Evolutionary conservation across 2,797 vertebrate species (phyloP).

Genomic region (Falco rusticolus): DNA sequence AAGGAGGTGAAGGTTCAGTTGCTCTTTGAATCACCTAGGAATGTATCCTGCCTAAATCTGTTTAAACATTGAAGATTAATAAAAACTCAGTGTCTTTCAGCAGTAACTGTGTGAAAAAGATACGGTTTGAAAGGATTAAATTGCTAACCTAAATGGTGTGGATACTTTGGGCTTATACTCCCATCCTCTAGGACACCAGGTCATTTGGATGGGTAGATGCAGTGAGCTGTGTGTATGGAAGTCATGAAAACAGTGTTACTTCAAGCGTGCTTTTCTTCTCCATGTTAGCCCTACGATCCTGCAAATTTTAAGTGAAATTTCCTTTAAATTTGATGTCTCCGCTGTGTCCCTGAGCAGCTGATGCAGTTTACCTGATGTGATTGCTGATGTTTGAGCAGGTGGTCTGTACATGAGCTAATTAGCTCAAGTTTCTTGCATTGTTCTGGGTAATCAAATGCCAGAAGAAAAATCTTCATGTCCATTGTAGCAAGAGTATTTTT

Average conservation of each 20-base stretch:
- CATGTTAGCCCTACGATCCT: neutral
- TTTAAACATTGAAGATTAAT: neutral
- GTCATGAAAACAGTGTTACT: neutral
- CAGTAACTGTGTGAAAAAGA: neutral
- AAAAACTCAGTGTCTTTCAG: neutral
- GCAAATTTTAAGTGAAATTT: neutral
- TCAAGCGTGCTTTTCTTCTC: neutral
- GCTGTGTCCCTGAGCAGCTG: neutral
- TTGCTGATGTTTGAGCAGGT: neutral
- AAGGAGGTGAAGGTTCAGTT: neutral
- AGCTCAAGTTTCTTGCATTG: neutral
- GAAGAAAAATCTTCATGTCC: neutral
- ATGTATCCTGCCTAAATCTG: neutral
- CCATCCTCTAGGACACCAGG: neutral
- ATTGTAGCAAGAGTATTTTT: neutral
- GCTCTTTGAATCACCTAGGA: neutral
- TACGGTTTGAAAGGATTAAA: neutral
- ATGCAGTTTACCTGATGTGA: neutral
- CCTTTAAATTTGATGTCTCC: neutral
- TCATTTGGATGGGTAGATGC: neutral
- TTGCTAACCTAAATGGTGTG: neutral
- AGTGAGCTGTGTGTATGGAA: neutral
- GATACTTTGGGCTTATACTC: neutral
- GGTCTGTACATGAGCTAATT: neutral
- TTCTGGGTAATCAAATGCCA: neutral